Evolutionary conservation across 2,113 vertebrate species (phyloP).

Genomic region (Natator depressus): DNA sequence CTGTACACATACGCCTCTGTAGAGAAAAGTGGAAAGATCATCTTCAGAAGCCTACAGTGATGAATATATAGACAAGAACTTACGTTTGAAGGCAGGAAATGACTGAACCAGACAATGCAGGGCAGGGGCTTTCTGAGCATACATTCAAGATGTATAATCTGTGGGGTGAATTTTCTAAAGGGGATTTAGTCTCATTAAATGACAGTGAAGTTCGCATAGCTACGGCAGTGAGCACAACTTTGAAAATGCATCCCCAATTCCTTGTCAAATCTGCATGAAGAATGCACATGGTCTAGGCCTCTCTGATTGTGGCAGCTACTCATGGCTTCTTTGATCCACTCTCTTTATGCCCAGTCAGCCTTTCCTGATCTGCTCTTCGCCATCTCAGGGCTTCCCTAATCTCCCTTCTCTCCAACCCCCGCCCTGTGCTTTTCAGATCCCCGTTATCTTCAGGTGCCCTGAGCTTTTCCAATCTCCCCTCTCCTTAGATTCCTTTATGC

Average conservation of each 20-base stretch:
- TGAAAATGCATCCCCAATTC: background rate
- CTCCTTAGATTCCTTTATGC: background rate
- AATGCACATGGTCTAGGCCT: background rate
- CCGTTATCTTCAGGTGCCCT: background rate
- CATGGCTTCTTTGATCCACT: background rate
- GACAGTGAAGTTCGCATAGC: background rate
- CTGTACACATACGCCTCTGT: background rate
- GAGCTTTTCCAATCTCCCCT: background rate
- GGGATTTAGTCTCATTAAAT: background rate
- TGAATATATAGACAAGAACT: background rate
- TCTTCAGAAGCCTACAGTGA: background rate
- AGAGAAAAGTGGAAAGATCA: background rate
- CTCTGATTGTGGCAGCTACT: background rate
- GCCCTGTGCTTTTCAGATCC: background rate
- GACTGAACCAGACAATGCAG: background rate
- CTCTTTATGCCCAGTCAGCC: background rate
- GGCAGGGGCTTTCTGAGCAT: background rate
- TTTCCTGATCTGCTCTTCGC: conserved; percentile 2
- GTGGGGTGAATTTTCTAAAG: background rate
- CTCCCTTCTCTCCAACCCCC: background rate
- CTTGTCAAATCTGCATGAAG: background rate
- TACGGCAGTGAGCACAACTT: background rate
- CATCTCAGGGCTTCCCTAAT: background rate
- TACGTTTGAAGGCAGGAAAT: background rate
- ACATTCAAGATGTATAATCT: background rate